Conservation (phyloP, 2,113 vertebrate species). For the Leucoraja erinaceus region DNA sequence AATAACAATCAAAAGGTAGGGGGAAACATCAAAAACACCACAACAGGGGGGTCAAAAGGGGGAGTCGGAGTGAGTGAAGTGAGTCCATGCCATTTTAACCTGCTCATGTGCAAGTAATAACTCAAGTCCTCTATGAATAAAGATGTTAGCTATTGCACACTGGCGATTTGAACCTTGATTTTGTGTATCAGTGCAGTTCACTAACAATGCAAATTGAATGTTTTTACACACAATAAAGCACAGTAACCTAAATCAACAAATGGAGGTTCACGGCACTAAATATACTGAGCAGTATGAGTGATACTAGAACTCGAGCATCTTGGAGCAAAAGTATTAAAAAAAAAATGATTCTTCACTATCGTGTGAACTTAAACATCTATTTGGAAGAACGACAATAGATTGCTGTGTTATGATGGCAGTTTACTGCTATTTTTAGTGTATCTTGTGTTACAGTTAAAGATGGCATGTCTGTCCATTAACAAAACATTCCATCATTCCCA, state of each 20-base stretch:
- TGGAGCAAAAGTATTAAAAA: background rate
- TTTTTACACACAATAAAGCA: background rate
- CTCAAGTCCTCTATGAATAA: background rate
- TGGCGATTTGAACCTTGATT: background rate
- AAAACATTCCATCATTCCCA: background rate
- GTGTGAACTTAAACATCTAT: background rate
- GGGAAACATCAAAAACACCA: too few species aligned
- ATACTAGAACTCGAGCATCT: background rate
- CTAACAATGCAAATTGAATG: background rate
- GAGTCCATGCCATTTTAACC: background rate
- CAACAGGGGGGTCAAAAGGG: too few species aligned
- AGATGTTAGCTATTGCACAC: too few species aligned
- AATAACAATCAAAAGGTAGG: too few species aligned
- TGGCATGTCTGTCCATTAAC: background rate
- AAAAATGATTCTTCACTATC: background rate
- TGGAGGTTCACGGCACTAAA: too few species aligned
- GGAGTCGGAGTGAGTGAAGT: too few species aligned
- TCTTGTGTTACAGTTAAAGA: background rate
- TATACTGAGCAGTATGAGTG: background rate
- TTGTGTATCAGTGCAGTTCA: background rate
- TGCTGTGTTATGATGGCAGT: background rate
- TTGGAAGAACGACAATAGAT: background rate
- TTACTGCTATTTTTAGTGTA: background rate
- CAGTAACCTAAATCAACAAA: too few species aligned
- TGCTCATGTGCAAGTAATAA: background rate